Evolutionary conservation across 2,888 invertebrate species (phyloP), one percentile per base, ranked within the genome.

Genomic region (Troides aeacus): DNA sequence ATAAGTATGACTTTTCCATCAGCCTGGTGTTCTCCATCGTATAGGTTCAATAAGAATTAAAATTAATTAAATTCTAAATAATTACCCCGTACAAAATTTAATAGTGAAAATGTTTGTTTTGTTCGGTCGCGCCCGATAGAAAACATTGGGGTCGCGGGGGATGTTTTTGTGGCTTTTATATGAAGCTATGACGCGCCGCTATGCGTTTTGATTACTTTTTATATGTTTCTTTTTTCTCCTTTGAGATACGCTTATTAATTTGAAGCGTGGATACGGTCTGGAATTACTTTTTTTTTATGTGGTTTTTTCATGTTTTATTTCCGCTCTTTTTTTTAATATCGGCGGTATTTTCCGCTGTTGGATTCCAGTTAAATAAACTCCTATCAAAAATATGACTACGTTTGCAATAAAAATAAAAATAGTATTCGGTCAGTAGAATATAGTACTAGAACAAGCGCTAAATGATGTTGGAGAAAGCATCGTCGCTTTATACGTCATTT

Each of bases 151-250:
- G 57, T 62, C 62, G 18, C 57, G 61, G 18, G 39, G 1, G 56
- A 24, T 61, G 36, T 56, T 67, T 67, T 62, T 62, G 62, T 21
- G 60, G 36, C 56, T 56, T 62, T 42, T 62, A 62, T 56, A 56
- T 53, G 39, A 62, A 21, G 61, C 66, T 39, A 24, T 56, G 56
- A 18, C 39, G 12, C 61, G 30, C 18, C 56, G 61, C 61, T 67
- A 30, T 62, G 62, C 67, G 56, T 62, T 62, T 67, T 56, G 67
- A 67, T 67, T 67, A 62, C 61, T 67, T 67, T 62, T 46, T 62
- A 67, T 39, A 67, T 61, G 56, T 61, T 66, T 67, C n/a, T 56
- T 56, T n/a, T 56, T 56, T 56, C n/a, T 56, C 56, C 56, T 56
- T 56, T 56, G 56, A 56, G 21, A n/a, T 21, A 56, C 56, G n/a